Base-by-base conservation (phyloP, 2,113 vertebrate species). In the Prinia subflava region DNA sequence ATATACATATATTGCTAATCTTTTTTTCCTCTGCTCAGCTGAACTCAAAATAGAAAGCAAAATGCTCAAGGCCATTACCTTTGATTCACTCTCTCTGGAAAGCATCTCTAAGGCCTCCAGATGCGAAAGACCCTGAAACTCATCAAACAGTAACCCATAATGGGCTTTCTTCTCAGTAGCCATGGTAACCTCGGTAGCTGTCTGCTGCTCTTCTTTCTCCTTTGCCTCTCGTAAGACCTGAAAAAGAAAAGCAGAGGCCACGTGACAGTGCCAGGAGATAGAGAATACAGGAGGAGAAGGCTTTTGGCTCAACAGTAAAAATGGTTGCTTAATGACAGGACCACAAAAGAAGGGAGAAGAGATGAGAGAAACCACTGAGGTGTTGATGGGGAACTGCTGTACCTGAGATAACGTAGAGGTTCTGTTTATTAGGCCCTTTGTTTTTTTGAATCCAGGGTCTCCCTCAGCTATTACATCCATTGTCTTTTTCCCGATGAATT, bases 401-500 rank as follows among this genome's bases (percentile, higher is more conserved):
- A 99, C 99, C 98, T 99, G 99, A 73, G 99, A 99, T 44, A 99
- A 96, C 0, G 99, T 99, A 75, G 98, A 97, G 82, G 97, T 99
- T 90, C 98, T 98, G 96, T 93, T 98, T 98, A 99, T 99, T 46
- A 99, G 95, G 33, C 98, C 98, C 96, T 99, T 99, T 65, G 99
- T 99, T 96, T 98, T 99, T 95, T 98, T 99, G 94, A 99, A 99
- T 63, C 99, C 99, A 21, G 99, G 99, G 87, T 99, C 99, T 68
- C 99, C 99, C 95, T 99, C 99, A 60, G 99, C 99, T 73, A 99
- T 99, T 83, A 99, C 99, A 44, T 99, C 99, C 99, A 99, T 99
- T 39, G 99, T 99, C 97, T 99, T 99, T 97, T 99, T 99, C 41
- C 99, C 99, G 4, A 99, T 99, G 95, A 99, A 99, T 97, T 99